Conservation (phyloP, 1,140 invertebrate genomes). For the Hycleus phaleratus region DNA sequence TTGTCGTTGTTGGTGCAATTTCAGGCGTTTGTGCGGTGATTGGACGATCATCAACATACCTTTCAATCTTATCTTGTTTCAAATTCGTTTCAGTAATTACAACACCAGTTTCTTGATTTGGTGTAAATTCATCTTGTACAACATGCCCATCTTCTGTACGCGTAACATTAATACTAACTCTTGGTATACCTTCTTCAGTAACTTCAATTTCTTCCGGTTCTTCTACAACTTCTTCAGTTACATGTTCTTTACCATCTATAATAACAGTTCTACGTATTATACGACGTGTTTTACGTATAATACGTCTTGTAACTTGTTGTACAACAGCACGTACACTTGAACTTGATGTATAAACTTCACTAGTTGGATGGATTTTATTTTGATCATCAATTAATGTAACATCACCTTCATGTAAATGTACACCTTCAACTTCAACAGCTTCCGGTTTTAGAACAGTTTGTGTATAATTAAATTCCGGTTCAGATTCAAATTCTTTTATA, state of each 20-base stretch:
- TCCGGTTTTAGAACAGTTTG: constrained; percentile 47
- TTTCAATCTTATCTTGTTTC: constrained; percentile 10
- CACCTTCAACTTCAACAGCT: constrained; percentile 46
- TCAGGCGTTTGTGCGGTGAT: not conserved
- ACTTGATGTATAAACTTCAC: constrained; percentile 43
- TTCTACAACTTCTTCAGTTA: constrained; percentile 73
- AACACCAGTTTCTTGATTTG: constrained; percentile 14
- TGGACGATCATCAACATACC: constrained; percentile 5
- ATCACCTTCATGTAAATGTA: constrained; percentile 48
- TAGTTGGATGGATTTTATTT: constrained; percentile 38
- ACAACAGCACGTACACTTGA: constrained; percentile 67
- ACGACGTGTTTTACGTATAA: constrained; percentile 64
- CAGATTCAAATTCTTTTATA: constrained; percentile 56
- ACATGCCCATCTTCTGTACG: constrained; percentile 49
- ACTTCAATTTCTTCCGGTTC: constrained; percentile 75
- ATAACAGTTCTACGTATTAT: constrained; percentile 67
- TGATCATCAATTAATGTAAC: constrained; percentile 32
- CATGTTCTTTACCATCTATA: constrained; percentile 73
- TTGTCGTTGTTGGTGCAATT: not conserved
- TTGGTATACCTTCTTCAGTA: constrained; percentile 63
- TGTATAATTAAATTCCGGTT: constrained; percentile 46
- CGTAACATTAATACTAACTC: constrained; percentile 64
- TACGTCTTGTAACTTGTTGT: constrained; percentile 67
- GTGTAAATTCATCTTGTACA: constrained; percentile 32
- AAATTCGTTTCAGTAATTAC: constrained; percentile 22